phyloP scores from a whole-genome alignment of 2,113 vertebrate species.

The Poicephalus meyeri region DNA sequence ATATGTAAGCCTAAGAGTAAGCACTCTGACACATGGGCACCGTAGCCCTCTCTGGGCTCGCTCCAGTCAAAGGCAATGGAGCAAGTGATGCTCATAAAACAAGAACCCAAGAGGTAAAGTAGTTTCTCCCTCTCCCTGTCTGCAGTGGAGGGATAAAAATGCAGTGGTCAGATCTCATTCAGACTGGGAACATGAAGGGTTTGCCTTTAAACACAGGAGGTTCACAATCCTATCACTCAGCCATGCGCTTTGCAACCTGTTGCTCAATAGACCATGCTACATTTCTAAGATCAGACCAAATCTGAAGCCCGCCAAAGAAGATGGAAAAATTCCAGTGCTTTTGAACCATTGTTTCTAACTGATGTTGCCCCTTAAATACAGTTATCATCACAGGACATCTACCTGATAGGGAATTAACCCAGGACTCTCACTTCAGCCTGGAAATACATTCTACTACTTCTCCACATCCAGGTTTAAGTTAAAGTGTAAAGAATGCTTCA shows the following conservation, averaged over 20 bases:
- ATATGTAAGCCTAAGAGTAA: not conserved
- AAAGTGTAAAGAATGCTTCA: not conserved
- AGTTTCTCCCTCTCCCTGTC: not conserved
- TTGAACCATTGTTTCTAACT: not conserved
- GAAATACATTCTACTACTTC: not conserved
- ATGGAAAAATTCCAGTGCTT: not conserved
- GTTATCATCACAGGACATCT: not conserved
- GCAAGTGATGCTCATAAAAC: not conserved
- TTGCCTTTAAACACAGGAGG: not conserved
- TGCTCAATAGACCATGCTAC: not conserved
- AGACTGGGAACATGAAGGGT: not conserved
- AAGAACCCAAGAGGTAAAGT: not conserved
- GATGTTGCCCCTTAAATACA: not conserved
- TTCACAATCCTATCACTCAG: not conserved
- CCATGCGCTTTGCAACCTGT: not conserved
- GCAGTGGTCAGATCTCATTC: not conserved
- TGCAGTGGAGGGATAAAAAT: not conserved
- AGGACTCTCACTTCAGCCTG: not conserved
- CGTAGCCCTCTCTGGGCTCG: not conserved
- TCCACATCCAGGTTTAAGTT: not conserved
- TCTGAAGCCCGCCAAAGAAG: not conserved
- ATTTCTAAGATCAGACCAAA: not conserved
- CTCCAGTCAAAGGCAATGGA: not conserved
- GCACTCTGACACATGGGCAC: not conserved
- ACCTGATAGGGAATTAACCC: not conserved